Evolutionary conservation across 2,888 invertebrate genomes (phyloP), one percentile per base, ranked within the genome.

Genomic region (Hydriomena furcata): DNA sequence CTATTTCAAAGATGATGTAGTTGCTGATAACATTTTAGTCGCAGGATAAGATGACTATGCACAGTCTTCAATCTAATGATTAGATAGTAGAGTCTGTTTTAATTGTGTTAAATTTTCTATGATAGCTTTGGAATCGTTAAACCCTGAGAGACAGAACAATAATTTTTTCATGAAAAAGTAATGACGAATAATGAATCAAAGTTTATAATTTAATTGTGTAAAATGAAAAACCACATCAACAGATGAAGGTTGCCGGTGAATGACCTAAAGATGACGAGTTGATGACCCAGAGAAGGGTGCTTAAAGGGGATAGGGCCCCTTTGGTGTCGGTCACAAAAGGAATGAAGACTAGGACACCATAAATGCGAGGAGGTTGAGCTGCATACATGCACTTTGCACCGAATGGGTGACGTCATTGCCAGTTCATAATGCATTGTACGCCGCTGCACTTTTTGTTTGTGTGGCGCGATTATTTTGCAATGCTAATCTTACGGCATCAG

Each of bases 371-470:
- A 87, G 90, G 79, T 83, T 74, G 71, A 43, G 74, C 74, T 88
- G 87, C 87, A 87, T 85, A 75, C 82, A 86, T 89, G 89, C 90
- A 90, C 90, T 89, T 88, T 90, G 89, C 90, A 89, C 88, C 81
- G 87, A 86, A 84, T 79, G 79, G 71, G 67, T 89, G 87, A 88
- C 87, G 89, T 85, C 84, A 86, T 30, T 34, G 37, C 61, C 71
- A 60, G 74, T 78, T 79, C 73, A 73, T 71, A 69, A 65, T 78
- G 88, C 82, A 88, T 88, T 89, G 88, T 88, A 86, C 77, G 76
- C 75, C 65, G 65, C 68, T 84, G 79, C 76, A 79, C 55, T 78
- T 77, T 79, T 77, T 66, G 74, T 71, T 71, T 78, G 68, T 66
- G 61, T 66, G 51, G 51, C 58, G 60, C 58, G 66, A 50, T 64